Percentiles rank a stretch among this genome's conserved stretches.
Conservation (phyloP, 1,140 invertebrate species). For the Epicauta chinensis region DNA sequence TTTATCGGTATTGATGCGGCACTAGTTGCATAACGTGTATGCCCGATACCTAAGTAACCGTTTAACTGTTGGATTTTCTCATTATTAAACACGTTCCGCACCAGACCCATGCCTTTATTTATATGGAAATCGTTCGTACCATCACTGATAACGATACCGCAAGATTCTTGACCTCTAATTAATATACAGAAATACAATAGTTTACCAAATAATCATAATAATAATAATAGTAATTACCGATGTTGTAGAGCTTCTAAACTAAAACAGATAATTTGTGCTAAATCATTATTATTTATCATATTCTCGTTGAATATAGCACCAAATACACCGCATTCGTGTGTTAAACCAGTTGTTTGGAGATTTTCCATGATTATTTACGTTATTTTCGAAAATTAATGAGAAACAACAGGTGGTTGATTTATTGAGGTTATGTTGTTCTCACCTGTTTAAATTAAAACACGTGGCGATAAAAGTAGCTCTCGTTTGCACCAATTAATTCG, state of each 20-base stretch:
- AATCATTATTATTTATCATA: slow-evolving; percentile 63
- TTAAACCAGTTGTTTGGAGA: slow-evolving; percentile 22
- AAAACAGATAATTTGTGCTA: slow-evolving; percentile 74
- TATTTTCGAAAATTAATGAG: too few relatives aligned
- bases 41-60: slow-evolving; percentile 91
- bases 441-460: too few relatives aligned
- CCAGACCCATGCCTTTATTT: slow-evolving; percentile 94
- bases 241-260: slow-evolving; percentile 95
- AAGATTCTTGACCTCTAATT: slow-evolving; percentile 91
- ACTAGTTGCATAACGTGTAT: slow-evolving; percentile 89
- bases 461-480: too few relatives aligned
- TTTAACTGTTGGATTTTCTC: slow-evolving; percentile 78
- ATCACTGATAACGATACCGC: slow-evolving; percentile 88
- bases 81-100: slow-evolving; percentile 87
- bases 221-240: slow-evolving; percentile 49
- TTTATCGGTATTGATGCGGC: slow-evolving; percentile 88
- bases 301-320: slow-evolving; percentile 80
- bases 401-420: too few relatives aligned
- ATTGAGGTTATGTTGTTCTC: too few relatives aligned
- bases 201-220: neutral
- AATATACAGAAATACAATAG: slow-evolving; percentile 16
- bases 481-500: too few relatives aligned
- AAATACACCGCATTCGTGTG: slow-evolving; percentile 90
- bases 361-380: neutral
- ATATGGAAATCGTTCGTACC: slow-evolving; percentile 74